Evolutionary conservation across 2,797 vertebrate genomes (phyloP).

Genomic region (Amazonetta brasiliensis): DNA sequence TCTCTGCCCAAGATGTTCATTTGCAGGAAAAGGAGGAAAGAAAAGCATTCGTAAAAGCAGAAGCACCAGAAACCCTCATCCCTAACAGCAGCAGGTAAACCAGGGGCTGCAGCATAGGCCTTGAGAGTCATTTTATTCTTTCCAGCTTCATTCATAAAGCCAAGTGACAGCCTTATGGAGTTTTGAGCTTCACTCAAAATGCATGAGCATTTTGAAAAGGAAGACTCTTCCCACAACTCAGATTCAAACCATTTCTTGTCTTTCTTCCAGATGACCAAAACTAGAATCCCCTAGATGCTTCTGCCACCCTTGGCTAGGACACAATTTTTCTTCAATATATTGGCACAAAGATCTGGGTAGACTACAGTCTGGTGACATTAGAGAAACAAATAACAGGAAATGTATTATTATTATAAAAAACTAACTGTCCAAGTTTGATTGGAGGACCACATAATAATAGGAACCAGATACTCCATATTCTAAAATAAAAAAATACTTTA

Average conservation of each 20-base stretch:
- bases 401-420: background rate
- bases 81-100: background rate
- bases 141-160: background rate
- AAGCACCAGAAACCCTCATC: background rate
- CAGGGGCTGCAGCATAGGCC: background rate
- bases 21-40: background rate
- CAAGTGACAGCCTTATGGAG: background rate
- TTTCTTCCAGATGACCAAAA: background rate
- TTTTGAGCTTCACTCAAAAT: background rate
- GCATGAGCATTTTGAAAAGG: background rate
- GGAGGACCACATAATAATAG: background rate
- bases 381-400: background rate
- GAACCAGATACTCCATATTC: background rate
- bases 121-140: background rate
- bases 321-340: background rate
- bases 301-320: background rate
- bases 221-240: background rate
- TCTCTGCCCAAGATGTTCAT: background rate
- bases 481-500: background rate
- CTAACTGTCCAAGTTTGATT: background rate
- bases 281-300: background rate
- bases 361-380: background rate
- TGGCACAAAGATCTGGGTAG: background rate
- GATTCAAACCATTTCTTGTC: background rate
- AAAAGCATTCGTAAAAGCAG: background rate